A percentile compares a stretch with the other conserved stretches of the same genome.
Conservation (phyloP, 2,888 invertebrate genomes). For the Drosophila conformis region DNA sequence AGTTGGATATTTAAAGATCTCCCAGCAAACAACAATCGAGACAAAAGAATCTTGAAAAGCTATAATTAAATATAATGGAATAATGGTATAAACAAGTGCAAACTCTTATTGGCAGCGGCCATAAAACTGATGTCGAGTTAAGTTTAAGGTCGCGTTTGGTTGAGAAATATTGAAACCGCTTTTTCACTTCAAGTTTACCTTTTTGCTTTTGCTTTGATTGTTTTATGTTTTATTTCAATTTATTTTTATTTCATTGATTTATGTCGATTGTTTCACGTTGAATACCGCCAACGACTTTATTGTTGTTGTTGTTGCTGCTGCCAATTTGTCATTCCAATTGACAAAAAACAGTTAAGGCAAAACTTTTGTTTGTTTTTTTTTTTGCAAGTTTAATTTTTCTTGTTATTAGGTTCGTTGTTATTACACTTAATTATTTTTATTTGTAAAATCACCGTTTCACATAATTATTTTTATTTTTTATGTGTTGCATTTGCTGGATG, state of each 20-base stretch:
- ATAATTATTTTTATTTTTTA: constrained; percentile 10
- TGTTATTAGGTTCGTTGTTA: constrained; percentile 12
- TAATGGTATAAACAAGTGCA: constrained; percentile 5
- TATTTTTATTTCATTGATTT: constrained; percentile 27
- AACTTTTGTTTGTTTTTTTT: constrained; percentile 10
- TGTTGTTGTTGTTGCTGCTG: constrained; percentile 43
- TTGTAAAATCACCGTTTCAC: constrained; percentile 29
- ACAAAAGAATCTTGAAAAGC: neutral
- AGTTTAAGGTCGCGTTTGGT: constrained; percentile 65
- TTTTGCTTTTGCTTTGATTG: constrained; percentile 32
- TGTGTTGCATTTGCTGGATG: constrained; percentile 28
- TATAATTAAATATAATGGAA: constrained; percentile 5
- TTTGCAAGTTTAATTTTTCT: constrained; percentile 2
- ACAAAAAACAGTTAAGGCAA: constrained; percentile 38
- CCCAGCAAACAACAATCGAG: neutral
- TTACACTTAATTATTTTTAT: constrained; percentile 42
- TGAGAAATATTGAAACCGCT: constrained; percentile 73
- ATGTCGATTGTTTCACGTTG: constrained; percentile 50
- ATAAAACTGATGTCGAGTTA: constrained; percentile 16
- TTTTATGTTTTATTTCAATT: constrained; percentile 26
- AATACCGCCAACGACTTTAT: constrained; percentile 54
- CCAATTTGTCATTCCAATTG: constrained; percentile 62
- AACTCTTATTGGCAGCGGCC: constrained; percentile 13
- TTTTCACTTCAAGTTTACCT: constrained; percentile 65
- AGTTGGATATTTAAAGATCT: neutral